phyloP scores from a whole-genome alignment of 2,113 vertebrate species.

The Hyaena hyaena region DNA sequence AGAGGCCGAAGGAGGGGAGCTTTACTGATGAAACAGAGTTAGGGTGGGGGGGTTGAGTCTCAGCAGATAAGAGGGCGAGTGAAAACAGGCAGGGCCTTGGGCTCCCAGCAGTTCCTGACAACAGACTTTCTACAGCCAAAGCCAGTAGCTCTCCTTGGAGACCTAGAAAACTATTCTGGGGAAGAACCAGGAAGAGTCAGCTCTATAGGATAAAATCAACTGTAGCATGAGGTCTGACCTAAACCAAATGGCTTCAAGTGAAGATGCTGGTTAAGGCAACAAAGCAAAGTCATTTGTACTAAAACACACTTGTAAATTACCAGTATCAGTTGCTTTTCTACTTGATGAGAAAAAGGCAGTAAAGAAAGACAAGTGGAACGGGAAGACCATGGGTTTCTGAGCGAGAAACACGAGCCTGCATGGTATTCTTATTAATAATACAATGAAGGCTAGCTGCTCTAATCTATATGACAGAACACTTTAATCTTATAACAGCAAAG shows the following conservation, averaged over 20 bases:
- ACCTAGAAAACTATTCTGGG: not conserved
- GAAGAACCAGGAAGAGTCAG: not conserved
- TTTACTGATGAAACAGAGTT: not conserved
- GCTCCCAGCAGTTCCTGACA: not conserved
- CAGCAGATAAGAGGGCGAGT: not conserved
- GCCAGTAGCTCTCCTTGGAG: slow-evolving; percentile 11
- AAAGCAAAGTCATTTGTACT: not conserved
- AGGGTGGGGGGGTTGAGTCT: not conserved
- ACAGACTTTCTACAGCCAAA: not conserved
- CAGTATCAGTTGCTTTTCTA: not conserved
- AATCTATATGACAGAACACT: not conserved
- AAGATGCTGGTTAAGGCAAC: not conserved
- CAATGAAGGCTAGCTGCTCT: not conserved
- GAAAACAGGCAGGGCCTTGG: not conserved
- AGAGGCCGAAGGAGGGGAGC: not conserved
- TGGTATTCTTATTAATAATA: not conserved
- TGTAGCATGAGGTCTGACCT: not conserved
- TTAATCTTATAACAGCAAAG: slow-evolving; percentile 40
- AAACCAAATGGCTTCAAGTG: slow-evolving; percentile 33
- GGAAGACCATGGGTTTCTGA: not conserved
- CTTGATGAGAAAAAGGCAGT: slow-evolving; percentile 3
- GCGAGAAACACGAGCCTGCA: not conserved
- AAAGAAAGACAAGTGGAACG: not conserved
- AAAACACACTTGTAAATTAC: not conserved
- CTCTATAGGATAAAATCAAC: slow-evolving; percentile 2